phyloP scores from a whole-genome alignment of 2,888 invertebrate genomes.

The Troilus luridus region DNA sequence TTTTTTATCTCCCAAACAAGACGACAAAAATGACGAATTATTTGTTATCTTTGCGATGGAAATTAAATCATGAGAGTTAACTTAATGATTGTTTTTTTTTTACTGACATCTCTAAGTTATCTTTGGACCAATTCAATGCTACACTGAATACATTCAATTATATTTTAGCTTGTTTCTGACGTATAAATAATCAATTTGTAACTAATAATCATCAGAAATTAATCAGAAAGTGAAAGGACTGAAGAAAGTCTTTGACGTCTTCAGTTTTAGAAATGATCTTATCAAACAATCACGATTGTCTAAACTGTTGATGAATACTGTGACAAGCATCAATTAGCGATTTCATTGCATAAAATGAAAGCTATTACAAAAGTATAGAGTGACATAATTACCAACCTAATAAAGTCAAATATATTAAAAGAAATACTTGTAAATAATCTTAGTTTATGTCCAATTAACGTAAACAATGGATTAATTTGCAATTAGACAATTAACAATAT shows the following conservation, averaged over 20 bases:
- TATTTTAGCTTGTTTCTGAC: background rate
- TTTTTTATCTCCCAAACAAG: no score
- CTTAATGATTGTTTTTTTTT: no score
- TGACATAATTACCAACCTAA: background rate
- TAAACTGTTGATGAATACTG: background rate
- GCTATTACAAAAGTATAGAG: background rate
- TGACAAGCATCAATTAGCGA: background rate
- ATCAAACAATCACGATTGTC: background rate
- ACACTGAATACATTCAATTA: no score
- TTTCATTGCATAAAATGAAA: slow-evolving; percentile 3
- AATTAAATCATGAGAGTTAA: no score
- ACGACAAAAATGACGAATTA: no score
- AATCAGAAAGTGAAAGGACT: background rate
- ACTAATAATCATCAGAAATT: background rate
- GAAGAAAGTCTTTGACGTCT: background rate
- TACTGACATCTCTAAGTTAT: no score
- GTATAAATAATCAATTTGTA: background rate
- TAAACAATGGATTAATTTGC: background rate
- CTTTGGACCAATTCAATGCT: no score
- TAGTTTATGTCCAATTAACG: background rate
- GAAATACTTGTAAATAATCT: background rate
- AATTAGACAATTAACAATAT: no score
- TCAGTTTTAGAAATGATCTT: background rate
- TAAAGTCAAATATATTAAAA: background rate
- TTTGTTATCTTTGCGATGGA: no score